phyloP scores from a whole-genome alignment of 1,140 invertebrate genomes.

The Leptopilina boulardi region DNA sequence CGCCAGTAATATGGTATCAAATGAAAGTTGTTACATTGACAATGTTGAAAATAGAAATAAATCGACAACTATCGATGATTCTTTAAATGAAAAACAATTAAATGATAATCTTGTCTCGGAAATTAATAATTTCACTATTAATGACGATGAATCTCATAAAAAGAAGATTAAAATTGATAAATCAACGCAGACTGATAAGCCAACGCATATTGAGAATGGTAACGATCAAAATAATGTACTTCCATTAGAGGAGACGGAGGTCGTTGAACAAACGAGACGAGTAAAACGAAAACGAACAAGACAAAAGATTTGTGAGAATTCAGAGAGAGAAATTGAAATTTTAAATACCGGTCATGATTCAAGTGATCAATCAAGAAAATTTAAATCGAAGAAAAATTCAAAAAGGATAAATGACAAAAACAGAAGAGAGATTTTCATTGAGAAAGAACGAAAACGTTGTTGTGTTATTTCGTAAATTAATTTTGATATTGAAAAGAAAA shows the following conservation, averaged over 20 bases:
- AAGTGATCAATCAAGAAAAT: slow-evolving; percentile 34
- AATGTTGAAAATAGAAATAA: slow-evolving; percentile 61
- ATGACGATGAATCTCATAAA: neutral
- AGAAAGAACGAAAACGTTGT: slow-evolving; percentile 64
- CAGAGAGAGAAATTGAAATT: slow-evolving; percentile 35
- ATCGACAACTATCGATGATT: slow-evolving; percentile 62
- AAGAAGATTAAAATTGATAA: neutral
- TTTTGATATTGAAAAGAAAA: neutral
- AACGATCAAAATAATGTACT: neutral
- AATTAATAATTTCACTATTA: slow-evolving; percentile 49
- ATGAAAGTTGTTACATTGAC: slow-evolving; percentile 62
- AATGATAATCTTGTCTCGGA: slow-evolving; percentile 50
- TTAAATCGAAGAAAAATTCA: slow-evolving; percentile 60
- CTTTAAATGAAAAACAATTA: slow-evolving; percentile 61
- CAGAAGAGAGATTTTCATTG: slow-evolving; percentile 60
- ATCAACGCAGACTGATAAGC: neutral
- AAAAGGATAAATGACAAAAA: slow-evolving; percentile 64
- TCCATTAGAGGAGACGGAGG: neutral
- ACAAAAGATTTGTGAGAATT: slow-evolving; percentile 41
- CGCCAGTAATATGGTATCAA: slow-evolving; percentile 71
- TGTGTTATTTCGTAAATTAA: slow-evolving; percentile 64
- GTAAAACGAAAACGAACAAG: neutral
- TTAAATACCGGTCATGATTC: too few species aligned
- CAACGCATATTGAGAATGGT: neutral
- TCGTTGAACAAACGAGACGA: neutral